phyloP scores from a whole-genome alignment of 2,797 vertebrate species.

The Nasua narica region DNA sequence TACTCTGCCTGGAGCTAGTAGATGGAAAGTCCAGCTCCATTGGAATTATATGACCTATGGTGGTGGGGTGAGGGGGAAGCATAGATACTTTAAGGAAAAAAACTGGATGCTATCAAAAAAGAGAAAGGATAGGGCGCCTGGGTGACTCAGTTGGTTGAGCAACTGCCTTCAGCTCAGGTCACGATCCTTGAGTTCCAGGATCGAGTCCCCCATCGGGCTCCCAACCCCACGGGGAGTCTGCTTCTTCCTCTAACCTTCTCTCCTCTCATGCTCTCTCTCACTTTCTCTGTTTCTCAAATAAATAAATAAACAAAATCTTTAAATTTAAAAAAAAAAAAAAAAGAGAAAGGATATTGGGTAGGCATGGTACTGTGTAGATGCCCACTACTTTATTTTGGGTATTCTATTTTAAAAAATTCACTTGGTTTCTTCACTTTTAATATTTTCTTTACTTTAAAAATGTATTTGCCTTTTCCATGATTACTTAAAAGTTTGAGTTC shows the following conservation, averaged over 20 bases:
- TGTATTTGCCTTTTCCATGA: neutral
- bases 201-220: no score
- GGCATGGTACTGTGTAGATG: neutral
- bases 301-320: no score
- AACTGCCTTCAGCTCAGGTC: no score
- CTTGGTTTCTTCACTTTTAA: neutral
- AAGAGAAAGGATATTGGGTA: neutral
- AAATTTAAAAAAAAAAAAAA: no score
- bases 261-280: no score
- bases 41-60: neutral
- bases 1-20: neutral
- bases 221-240: no score
- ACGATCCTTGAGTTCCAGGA: no score
- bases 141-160: no score
- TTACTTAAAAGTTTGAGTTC: neutral
- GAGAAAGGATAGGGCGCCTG: neutral
- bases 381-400: neutral
- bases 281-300: no score
- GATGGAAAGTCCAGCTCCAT: neutral
- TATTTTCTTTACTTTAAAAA: neutral
- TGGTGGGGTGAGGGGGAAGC: neutral
- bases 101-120: neutral
- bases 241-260: no score
- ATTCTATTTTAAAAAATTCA: neutral
- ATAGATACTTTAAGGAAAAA: neutral